A percentile compares a stretch with the other conserved stretches of the same genome.
phyloP scores from a whole-genome alignment of 37 sponge, comb jelly and placozoan species.

The Ianthella basta region DNA sequence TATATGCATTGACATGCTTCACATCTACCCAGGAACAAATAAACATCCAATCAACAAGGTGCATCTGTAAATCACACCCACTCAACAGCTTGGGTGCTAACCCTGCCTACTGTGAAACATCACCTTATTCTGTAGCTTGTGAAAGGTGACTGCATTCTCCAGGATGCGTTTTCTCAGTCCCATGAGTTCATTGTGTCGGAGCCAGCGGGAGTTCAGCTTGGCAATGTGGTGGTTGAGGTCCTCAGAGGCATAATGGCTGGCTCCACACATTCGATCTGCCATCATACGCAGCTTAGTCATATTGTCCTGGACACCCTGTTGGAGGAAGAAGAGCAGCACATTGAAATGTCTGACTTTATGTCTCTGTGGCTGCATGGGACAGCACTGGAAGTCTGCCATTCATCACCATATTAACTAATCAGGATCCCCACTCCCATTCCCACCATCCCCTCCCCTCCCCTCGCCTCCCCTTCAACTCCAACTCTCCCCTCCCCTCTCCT shows the following conservation, averaged over 20 bases:
- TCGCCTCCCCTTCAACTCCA: too few relatives aligned
- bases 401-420: too few relatives aligned
- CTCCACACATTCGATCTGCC: conserved; percentile 61
- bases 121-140: conserved; percentile 44
- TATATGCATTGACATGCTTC: too few relatives aligned
- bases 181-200: conserved; percentile 43
- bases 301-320: conserved; percentile 45
- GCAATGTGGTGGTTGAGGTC: conserved; percentile 50
- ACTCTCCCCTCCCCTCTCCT: too few relatives aligned
- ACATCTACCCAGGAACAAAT: too few relatives aligned
- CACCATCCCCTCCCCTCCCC: too few relatives aligned
- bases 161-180: conserved; percentile 45
- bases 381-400: background rate
- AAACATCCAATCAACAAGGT: too few relatives aligned
- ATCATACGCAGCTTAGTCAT: conserved; percentile 77
- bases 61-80: too few relatives aligned
- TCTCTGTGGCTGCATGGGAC: background rate
- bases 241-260: conserved; percentile 60
- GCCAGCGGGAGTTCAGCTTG: conserved; percentile 57
- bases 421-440: too few relatives aligned
- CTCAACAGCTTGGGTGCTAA: too few relatives aligned
- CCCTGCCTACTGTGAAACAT: background rate
- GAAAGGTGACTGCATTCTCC: conserved; percentile 38
- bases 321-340: background rate
- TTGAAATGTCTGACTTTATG: background rate